Base-by-base conservation (phyloP, 2,797 vertebrate genomes). In the Siniperca scherzeri region DNA sequence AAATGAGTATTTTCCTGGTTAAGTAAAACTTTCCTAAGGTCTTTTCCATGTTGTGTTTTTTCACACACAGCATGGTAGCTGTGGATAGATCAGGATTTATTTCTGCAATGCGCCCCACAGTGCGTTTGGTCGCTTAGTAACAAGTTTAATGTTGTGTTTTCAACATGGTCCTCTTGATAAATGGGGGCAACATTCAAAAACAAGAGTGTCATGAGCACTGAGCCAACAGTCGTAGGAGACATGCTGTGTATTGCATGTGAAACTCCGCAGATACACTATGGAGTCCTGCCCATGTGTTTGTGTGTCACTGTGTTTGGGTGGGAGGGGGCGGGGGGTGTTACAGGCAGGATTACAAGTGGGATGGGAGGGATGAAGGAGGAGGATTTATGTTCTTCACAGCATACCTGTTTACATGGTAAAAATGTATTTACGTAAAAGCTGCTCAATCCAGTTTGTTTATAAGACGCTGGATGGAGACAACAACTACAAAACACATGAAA, bases 401-500 rank as follows among this genome's bases (percentile, higher is more conserved):
- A 36, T 36, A 75, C 74, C 84, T 87, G 89, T 91, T 91, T 91
- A 90, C 77, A 83, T 78, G 56, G 78, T 75, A 57, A 77, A 74
- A 56, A 78, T 42, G 19, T 90, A 79, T 89, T 89, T 84, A 88
- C 82, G 79, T 67, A 62, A 77, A 80, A 74, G 69, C 83, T 62
- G 25, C 62, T 81, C 14, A 22, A 17, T 36, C 21, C 13, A 1
- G 60, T 69, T 56, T 82, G 50, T 76, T 65, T 72, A 48, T 14
- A 17, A 38, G 61, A 56, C 17, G 53, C 6, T 36, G 53, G 56
- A 71, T 13, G 22, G 38, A 69, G 25, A 80, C 27, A 55, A 60
- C 27, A 53, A 5, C 27, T 16, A 22, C 36, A 14, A n/a, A 59
- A 72, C 56, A 75, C 38, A 46, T 11, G 11, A 55, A 40, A 36